phyloP scores from a whole-genome alignment of 2,797 vertebrate genomes.

The Delichon dasypus region DNA sequence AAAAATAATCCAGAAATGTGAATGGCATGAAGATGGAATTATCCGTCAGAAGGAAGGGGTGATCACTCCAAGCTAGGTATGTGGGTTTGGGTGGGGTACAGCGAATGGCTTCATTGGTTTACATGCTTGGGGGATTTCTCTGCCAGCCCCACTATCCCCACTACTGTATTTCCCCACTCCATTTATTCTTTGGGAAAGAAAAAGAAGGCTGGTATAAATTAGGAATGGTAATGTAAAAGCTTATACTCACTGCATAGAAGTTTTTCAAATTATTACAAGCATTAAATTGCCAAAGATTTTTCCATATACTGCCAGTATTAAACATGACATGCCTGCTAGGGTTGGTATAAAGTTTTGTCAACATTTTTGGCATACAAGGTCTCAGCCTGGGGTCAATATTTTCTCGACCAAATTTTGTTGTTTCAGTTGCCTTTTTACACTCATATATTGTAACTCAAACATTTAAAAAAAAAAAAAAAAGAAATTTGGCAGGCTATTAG shows the following conservation, averaged over 20 bases:
- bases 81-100: conserved; percentile 12
- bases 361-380: conserved; percentile 63
- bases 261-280: conserved; percentile 73
- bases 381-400: conserved; percentile 72
- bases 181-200: conserved; percentile 56
- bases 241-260: conserved; percentile 67
- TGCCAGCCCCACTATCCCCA: background rate
- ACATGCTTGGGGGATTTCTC: conserved; percentile 25
- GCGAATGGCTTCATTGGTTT: conserved; percentile 27
- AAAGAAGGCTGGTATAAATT: conserved; percentile 73
- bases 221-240: conserved; percentile 73
- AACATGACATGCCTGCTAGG: conserved; percentile 66
- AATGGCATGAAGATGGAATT: conserved; percentile 69
- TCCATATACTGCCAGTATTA: conserved; percentile 68
- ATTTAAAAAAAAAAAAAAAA: conserved; percentile 61
- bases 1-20: conserved; percentile 62
- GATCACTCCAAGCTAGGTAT: conserved; percentile 24
- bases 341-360: conserved; percentile 72
- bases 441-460: conserved; percentile 67
- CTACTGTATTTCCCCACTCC: conserved; percentile 17
- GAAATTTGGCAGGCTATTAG: conserved; percentile 74
- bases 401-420: conserved; percentile 77
- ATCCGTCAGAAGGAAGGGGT: conserved; percentile 33
- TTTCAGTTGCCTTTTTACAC: conserved; percentile 73
- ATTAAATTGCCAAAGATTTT: conserved; percentile 72